Conservation (phyloP, 2,797 vertebrate genomes). For the Oreochromis grahami region DNA sequence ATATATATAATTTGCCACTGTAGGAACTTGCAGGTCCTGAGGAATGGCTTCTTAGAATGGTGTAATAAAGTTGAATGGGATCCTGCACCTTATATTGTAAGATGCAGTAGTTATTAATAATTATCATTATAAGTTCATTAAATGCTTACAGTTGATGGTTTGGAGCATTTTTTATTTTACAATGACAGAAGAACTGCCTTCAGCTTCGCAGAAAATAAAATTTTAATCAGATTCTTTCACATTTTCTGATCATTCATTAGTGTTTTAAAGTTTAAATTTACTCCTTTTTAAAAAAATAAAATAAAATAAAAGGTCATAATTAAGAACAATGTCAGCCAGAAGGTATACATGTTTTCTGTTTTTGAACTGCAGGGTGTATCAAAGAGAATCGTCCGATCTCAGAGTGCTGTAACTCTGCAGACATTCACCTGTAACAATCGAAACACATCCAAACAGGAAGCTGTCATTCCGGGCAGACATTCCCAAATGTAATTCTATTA, state of each 20-base stretch:
- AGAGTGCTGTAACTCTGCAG: background rate
- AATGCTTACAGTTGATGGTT: background rate
- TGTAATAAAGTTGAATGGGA: background rate
- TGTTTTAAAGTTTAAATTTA: background rate
- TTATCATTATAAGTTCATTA: background rate
- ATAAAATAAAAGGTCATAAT: background rate
- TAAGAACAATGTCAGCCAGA: background rate
- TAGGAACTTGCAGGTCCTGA: background rate
- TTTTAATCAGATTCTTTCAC: background rate
- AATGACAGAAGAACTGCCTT: background rate
- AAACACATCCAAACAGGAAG: background rate
- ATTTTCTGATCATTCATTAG: background rate
- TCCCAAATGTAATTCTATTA: background rate
- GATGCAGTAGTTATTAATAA: too few species aligned
- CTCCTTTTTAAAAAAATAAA: background rate
- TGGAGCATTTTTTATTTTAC: background rate
- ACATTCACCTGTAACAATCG: background rate
- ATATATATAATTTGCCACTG: too few species aligned
- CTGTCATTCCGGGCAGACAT: background rate
- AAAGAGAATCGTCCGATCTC: background rate
- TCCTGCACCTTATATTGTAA: background rate
- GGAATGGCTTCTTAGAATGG: background rate
- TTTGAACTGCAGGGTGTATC: background rate
- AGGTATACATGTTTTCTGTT: background rate
- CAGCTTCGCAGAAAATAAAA: background rate